These are phyloP conservation scores for Halcyon senegalensis DNA, from an alignment of 2,113 vertebrate genomes.

Conservation along the genomic window DNA sequence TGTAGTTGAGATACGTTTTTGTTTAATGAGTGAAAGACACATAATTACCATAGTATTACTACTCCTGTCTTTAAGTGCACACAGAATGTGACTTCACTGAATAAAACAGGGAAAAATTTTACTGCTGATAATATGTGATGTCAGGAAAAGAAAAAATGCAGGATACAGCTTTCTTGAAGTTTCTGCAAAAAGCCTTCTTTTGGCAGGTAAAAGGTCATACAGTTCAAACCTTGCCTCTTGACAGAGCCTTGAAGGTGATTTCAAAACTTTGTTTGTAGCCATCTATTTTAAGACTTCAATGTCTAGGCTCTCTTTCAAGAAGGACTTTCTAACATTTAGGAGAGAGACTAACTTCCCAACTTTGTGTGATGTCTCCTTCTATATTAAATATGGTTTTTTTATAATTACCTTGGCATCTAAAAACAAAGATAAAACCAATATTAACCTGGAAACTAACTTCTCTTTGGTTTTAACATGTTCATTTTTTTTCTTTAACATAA, in stretches of 20 bases:
- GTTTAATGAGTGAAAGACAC: neutral
- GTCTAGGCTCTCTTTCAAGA: neutral
- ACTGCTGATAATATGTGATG: neutral
- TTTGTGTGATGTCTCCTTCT: neutral
- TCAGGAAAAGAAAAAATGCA: neutral
- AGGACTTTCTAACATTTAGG: neutral
- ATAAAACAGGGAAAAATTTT: neutral
- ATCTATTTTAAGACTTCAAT: neutral
- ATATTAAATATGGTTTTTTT: neutral
- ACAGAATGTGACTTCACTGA: neutral
- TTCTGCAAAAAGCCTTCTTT: neutral
- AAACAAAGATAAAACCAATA: neutral
- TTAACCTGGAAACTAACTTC: neutral
- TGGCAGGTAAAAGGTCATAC: neutral
- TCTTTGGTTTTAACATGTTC: neutral
- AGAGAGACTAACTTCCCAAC: neutral
- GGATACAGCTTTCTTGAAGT: neutral
- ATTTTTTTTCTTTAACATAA: neutral
- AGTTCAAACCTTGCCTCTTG: slow-evolving; percentile 10
- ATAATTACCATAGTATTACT: neutral
- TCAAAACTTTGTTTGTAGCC: slow-evolving; percentile 9
- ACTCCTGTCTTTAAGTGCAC: neutral
- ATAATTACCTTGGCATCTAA: neutral
- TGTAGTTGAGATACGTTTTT: neutral
- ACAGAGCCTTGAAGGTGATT: neutral